Evolutionary conservation across 2,113 vertebrate genomes (phyloP), one percentile per base, ranked within the genome.

Genomic region (Bucco capensis): DNA sequence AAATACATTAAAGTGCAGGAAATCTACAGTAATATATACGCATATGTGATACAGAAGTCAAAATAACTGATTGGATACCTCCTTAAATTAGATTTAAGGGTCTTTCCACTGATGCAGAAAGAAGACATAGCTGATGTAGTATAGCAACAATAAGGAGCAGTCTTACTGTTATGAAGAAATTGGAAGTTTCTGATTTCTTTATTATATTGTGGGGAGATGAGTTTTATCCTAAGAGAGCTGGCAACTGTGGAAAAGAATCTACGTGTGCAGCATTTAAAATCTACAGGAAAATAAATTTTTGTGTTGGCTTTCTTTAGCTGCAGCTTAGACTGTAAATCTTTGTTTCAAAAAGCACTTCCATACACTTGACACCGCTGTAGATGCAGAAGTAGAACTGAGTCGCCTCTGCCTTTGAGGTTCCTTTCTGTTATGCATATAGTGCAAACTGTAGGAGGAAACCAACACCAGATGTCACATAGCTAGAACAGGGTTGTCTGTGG

Each of bases 91-190:
- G 23, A 94, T 79, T 93, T 88, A 96, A 89, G 72, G 40, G 53
- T 92, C 76, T 93, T 73, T 95, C 50, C 80, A 73, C 65, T 75
- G 78, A 91, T 81, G 46, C 53, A 79, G 92, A 94, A 94, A 91
- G 67, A 88, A 78, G 65, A 49, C 66, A 91, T 15, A 91, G 54
- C 46, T 78, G 74, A 73, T 85, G 84, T 49, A 73, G 33, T 58
- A 70, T 50, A 83, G 70, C 23, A 89, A 83, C 38, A 70, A 83
- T 91, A 91, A 84, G 46, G 21, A 89, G 16, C 19, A 76, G 50
- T 17, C 72, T 85, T 87, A 91, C 54, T 93, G 62, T 86, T 85
- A 92, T 15, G 46, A 71, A 93, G 75, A 87, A 89, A 91, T 21
- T 31, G 35, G 62, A 87, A 93, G 75, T 73, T 93, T 85, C 87